phyloP scores from a whole-genome alignment of 2,113 vertebrate genomes.

The Hyperoodon ampullatus region DNA sequence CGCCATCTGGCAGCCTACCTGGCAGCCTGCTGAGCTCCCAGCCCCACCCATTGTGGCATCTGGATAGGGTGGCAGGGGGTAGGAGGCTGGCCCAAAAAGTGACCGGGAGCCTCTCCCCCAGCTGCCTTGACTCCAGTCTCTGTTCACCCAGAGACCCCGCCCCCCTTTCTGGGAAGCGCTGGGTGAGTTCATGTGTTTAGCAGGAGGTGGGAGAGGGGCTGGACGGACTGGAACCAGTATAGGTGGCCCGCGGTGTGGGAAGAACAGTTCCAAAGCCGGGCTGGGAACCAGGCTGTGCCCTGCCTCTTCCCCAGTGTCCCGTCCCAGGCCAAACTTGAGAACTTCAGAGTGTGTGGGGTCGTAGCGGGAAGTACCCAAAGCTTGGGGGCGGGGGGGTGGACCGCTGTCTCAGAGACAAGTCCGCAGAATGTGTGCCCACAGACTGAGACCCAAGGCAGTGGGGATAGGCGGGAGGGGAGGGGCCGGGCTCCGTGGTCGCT shows the following conservation, averaged over 20 bases:
- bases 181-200: neutral
- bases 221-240: neutral
- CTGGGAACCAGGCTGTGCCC: neutral
- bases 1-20: neutral
- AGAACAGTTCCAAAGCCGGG: neutral
- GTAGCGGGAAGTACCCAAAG: neutral
- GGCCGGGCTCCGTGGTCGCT: neutral
- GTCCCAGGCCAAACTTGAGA: neutral
- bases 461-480: accelerated
- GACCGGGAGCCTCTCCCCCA: neutral
- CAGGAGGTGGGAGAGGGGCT: neutral
- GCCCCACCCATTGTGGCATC: accelerated
- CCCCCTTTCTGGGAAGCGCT: neutral
- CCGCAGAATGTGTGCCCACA: accelerated
- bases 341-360: neutral
- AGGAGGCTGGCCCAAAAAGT: neutral
- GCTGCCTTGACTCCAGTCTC: neutral
- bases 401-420: neutral
- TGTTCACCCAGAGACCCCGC: neutral
- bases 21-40: neutral
- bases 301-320: neutral
- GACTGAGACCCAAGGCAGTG: neutral
- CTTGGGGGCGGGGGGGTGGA: neutral
- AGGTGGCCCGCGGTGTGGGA: neutral
- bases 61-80: neutral